Evolutionary conservation across 2,113 vertebrate species (phyloP), one percentile per base, ranked within the genome.

Genomic region (Caracal caracal): DNA sequence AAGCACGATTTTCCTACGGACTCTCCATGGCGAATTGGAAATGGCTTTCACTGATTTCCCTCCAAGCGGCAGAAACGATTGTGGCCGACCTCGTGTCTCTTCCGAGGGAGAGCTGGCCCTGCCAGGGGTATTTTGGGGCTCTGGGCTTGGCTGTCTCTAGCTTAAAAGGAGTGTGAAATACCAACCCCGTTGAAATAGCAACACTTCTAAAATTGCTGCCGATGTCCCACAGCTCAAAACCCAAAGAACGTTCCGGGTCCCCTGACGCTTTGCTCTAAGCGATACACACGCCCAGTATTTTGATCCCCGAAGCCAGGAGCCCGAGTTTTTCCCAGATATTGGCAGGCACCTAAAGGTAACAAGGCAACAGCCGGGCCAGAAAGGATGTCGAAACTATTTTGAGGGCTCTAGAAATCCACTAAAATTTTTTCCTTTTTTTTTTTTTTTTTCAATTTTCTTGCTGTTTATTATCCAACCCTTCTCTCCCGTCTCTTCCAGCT

Each of bases 371-470:
- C 66, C n/a, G 6, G 49, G 53, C 90, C 87, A 93, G 17, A 94
- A 71, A 92, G 65, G 81, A 70, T 78, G 49, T 66, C 51, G 22
- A 63, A 88, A 93, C 47, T 88, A 37, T 75, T 90, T 61, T 28
- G 84, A 94, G 63, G 71, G 35, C 19, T 84, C 92, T 87, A 15
- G 65, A 95, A 95, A 93, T 95, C 85, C 73, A 59, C n/a, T 22
- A 66, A 11, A 70, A 47, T 35, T 80, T 68, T 63, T 40, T 26
- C 2, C 17, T 10, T 2, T 43, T 80, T 33, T 71, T 47, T 16
- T 30, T n/a, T 35, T 33, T 51, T 43, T 43, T 43, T 6, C 56
- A 59, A 8, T n/a, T 20, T 35, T 40, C 26, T n/a, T 43, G 59
- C 47, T 28, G 85, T 40, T 61, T 53, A 33, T 33, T n/a, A 43